Percentiles rank a stretch among this genome's conserved stretches.
Evolutionary conservation across 2,797 vertebrate species (phyloP).

Genomic region (Peromyscus eremicus): DNA sequence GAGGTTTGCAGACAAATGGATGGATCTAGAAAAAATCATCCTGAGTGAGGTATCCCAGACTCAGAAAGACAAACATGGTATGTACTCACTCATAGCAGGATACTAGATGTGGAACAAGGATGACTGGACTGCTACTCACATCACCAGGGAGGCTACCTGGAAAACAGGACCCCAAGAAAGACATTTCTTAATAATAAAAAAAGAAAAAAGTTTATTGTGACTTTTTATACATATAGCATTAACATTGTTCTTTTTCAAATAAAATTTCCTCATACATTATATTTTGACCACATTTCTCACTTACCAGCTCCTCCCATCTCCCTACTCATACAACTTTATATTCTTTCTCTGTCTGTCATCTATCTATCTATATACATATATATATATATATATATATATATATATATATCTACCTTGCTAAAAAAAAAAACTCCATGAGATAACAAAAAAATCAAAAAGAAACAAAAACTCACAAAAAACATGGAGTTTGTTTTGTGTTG

Average conservation of each 20-base stretch:
- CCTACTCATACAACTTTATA: neutral
- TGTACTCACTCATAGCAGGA: too few relatives aligned
- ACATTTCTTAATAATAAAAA: too few relatives aligned
- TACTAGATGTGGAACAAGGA: too few relatives aligned
- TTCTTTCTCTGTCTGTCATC: neutral
- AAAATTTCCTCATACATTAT: neutral
- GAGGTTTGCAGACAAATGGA: too few relatives aligned
- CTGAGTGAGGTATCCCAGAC: too few relatives aligned
- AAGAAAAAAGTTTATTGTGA: neutral
- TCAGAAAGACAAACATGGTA: too few relatives aligned
- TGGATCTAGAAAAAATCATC: too few relatives aligned
- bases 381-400: neutral
- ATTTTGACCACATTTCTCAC: neutral
- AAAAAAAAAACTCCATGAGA: neutral
- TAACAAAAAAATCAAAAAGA: neutral
- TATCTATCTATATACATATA: neutral
- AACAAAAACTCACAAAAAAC: neutral
- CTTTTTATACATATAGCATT: neutral
- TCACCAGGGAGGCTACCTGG: too few relatives aligned
- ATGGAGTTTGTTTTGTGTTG: neutral
- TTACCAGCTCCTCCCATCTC: neutral
- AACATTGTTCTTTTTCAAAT: neutral
- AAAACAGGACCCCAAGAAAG: too few relatives aligned
- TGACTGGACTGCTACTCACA: too few relatives aligned
- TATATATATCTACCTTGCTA: neutral